Base-by-base conservation (phyloP, 2,888 invertebrate genomes). In the Drosophila engyochracea region DNA sequence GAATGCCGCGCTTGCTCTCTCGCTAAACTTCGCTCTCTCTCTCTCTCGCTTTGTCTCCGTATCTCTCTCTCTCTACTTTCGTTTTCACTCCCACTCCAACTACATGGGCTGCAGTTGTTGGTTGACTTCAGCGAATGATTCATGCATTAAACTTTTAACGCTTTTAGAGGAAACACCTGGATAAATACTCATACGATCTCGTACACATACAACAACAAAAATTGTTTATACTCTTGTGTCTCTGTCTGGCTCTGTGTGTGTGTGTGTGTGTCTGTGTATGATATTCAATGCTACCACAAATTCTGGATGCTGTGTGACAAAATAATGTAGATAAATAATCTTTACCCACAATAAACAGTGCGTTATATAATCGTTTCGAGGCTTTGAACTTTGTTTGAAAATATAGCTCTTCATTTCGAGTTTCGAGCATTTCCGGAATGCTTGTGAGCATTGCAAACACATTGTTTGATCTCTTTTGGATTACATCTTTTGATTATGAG, bases 101-200 rank as follows among this genome's bases (percentile, higher is more conserved):
- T 58, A 55, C 41, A 59, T 39, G 47, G 49, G 33, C 44, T 52
- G 35, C 52, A 65, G 49, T 62, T 58, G 49, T 22, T 39, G 49
- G 57, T 39, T 55, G 60, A 49, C 53, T 62, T 75, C 58, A 69
- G 25, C 67, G 70, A 41, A 81, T 85, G 85, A 85, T 68, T 85
- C 85, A 88, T 76, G 76, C 74, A 57, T 74, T 74, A 73, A 74
- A 70, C 47, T 47, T 73, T 83, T 79, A 70, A 82, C 59, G 70
- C 73, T 76, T 70, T 77, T 79, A 71, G 76, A 85, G 84, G 82
- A 88, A 85, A 85, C 85, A 85, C 88, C 85, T 85, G 88, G 88
- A 81, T 71, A 85, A 85, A 87, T 85, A 81, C 59, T 30, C 61
- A 68, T 57, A 72, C 74, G 49, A 57, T 51, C 60, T 60, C n/a